phyloP scores from a whole-genome alignment of 1,140 invertebrate genomes.

The Pogonomyrmex barbatus region DNA sequence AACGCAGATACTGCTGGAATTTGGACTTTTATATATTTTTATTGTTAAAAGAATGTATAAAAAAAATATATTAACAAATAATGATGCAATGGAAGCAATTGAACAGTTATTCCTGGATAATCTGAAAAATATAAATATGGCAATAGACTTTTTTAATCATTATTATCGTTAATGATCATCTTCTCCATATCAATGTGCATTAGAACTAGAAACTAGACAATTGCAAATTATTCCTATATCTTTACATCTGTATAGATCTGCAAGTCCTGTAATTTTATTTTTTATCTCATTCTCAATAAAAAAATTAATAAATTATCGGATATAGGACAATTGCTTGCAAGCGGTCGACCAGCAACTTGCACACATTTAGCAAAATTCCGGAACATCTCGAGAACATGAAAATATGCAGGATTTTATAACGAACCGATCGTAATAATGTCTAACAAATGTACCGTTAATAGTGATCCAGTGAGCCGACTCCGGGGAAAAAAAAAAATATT shows the following conservation, averaged over 20 bases:
- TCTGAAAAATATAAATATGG: neutral
- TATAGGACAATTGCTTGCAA: conserved; percentile 2
- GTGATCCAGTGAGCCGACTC: conserved; percentile 46
- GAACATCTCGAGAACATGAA: neutral
- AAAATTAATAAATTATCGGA: conserved; percentile 8
- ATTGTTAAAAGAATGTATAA: neutral
- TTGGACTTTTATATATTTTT: conserved; percentile 32
- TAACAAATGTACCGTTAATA: conserved; percentile 70
- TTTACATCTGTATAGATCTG: neutral
- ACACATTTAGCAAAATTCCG: neutral
- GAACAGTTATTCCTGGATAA: neutral
- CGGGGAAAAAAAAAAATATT: conserved; percentile 69
- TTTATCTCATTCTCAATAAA: neutral
- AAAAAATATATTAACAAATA: conserved; percentile 13
- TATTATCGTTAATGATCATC: neutral
- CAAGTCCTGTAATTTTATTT: conserved; percentile 21
- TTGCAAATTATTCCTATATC: conserved; percentile 3
- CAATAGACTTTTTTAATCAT: neutral
- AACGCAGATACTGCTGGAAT: conserved; percentile 24
- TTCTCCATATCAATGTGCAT: neutral
- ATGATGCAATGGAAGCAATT: neutral
- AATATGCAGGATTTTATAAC: conserved; percentile 40
- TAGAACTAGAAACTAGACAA: neutral
- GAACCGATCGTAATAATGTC: conserved; percentile 65
- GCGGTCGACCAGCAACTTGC: neutral